Evolutionary conservation across 2,113 vertebrate species (phyloP).

Genomic region (Engraulis encrasicolus): DNA sequence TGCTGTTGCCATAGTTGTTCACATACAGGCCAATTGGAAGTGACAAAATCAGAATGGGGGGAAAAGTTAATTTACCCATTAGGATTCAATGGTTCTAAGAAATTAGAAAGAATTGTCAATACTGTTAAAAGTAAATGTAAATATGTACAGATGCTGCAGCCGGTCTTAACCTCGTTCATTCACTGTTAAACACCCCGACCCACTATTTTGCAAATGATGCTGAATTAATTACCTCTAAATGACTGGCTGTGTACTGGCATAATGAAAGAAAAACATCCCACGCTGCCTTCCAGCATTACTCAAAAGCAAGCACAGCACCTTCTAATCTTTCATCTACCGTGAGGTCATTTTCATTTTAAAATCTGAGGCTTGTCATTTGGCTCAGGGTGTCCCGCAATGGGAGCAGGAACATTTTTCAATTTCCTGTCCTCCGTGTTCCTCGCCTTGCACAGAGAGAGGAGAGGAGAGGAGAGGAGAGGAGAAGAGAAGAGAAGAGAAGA

Average conservation of each 20-base stretch:
- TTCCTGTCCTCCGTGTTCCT: background rate
- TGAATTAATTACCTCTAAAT: background rate
- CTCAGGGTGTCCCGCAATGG: background rate
- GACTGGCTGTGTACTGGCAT: background rate
- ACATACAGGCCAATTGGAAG: too few species aligned
- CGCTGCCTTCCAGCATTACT: background rate
- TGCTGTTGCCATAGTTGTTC: too few species aligned
- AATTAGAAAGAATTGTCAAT: too few species aligned
- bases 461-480: too few species aligned
- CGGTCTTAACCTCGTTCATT: too few species aligned
- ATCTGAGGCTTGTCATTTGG: background rate
- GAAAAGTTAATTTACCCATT: too few species aligned
- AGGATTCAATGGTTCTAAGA: too few species aligned
- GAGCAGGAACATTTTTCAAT: conserved; percentile 13
- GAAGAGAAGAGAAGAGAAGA: too few species aligned
- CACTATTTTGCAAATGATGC: background rate
- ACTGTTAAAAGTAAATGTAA: too few species aligned
- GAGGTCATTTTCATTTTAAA: conserved; percentile 6
- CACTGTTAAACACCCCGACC: background rate
- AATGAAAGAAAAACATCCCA: background rate
- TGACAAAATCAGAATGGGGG: too few species aligned
- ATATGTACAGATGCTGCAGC: too few species aligned
- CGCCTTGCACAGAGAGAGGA: background rate
- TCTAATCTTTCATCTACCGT: background rate
- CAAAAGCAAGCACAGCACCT: background rate